phyloP scores from a whole-genome alignment of 2,797 vertebrate genomes.

The Arnoldichthys spilopterus region DNA sequence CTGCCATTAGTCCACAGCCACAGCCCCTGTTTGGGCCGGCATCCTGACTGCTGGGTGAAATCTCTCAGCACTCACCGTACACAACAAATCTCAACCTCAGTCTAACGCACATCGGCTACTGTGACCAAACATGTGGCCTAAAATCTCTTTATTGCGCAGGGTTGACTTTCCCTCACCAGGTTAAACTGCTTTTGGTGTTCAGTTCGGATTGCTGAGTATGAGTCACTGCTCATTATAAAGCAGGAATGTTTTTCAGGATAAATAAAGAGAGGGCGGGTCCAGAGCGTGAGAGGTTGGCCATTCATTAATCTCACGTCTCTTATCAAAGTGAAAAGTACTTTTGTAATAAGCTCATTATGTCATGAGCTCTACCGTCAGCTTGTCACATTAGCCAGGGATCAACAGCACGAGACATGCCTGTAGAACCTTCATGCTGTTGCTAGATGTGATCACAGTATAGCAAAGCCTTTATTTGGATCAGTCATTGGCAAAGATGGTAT shows the following conservation, averaged over 20 bases:
- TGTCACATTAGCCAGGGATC: background rate
- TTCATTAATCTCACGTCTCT: constrained; percentile 17
- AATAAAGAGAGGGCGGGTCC: constrained; percentile 15
- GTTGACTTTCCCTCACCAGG: background rate
- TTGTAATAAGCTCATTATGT: background rate
- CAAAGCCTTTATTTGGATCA: background rate
- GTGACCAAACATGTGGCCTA: background rate
- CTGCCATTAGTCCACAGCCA: constrained; percentile 40
- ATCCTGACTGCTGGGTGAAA: constrained; percentile 6
- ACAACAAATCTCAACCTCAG: background rate
- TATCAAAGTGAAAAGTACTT: constrained; percentile 27
- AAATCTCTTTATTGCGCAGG: background rate
- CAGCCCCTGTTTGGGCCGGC: constrained; percentile 13
- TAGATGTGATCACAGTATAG: background rate
- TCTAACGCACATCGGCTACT: too few relatives aligned
- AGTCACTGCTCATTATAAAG: background rate
- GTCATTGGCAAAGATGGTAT: background rate
- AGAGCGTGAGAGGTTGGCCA: background rate
- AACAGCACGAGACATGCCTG: background rate
- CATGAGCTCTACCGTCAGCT: background rate
- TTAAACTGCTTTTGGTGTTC: background rate
- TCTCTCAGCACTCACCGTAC: background rate
- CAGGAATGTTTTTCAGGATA: background rate
- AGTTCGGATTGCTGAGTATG: background rate
- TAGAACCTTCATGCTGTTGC: background rate